A percentile compares a stretch with the other conserved stretches of the same genome.
phyloP scores from a whole-genome alignment of 2,797 vertebrate genomes.

The Gadopsis marmoratus region DNA sequence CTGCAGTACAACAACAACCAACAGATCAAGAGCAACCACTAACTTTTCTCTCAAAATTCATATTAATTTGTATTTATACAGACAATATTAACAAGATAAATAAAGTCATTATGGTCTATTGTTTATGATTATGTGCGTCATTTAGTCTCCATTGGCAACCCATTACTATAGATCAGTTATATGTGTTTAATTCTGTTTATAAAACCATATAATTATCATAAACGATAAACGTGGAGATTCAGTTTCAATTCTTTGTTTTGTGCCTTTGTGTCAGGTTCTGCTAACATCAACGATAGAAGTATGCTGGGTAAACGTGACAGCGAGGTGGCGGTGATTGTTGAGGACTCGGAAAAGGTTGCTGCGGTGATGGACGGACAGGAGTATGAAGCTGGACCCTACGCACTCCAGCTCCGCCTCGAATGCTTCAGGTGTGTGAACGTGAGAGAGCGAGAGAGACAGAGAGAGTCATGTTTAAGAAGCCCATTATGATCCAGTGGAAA shows the following conservation, averaged over 20 bases:
- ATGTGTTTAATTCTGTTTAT: too few species aligned
- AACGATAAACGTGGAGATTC: background rate
- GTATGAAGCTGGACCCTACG: conserved; percentile 90
- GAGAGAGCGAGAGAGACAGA: background rate
- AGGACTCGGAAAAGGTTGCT: conserved; percentile 89
- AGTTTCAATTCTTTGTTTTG: background rate
- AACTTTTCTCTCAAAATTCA: background rate
- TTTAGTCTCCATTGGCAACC: background rate
- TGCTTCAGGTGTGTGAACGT: conserved; percentile 90
- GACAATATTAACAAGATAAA: background rate
- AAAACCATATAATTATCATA: too few species aligned
- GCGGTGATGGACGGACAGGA: conserved; percentile 91
- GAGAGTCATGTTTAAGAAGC: background rate
- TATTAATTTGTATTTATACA: background rate
- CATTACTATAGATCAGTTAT: background rate
- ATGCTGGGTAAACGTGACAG: conserved; percentile 98
- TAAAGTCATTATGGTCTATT: background rate
- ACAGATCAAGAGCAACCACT: background rate
- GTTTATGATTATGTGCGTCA: background rate
- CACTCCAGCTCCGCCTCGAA: conserved; percentile 90
- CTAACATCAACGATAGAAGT: conserved; percentile 98
- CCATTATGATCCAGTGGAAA: background rate
- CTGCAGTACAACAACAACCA: too few species aligned
- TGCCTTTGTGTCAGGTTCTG: conserved; percentile 87
- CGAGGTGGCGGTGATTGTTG: conserved; percentile 93